A percentile compares a stretch with the other conserved stretches of the same genome.
Evolutionary conservation across 2,797 vertebrate genomes (phyloP).

Genomic region (Crenichthys baileyi): DNA sequence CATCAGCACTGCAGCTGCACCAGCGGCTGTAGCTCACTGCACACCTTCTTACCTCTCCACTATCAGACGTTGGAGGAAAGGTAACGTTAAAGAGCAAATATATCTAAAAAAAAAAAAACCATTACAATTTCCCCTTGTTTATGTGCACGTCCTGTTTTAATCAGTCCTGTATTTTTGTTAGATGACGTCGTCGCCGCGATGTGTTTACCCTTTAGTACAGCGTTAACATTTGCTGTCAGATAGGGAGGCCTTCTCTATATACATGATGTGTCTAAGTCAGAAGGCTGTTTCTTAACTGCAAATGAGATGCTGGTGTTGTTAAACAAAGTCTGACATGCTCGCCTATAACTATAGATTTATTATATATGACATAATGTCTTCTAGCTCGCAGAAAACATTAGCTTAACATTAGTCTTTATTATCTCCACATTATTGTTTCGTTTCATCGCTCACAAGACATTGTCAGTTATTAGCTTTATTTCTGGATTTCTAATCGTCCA

Average conservation of each 20-base stretch:
- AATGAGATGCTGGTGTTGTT: neutral
- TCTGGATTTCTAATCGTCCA: no score
- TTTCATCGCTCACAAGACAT: no score
- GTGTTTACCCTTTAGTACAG: slow-evolving; percentile 1
- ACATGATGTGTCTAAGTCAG: neutral
- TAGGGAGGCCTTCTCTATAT: slow-evolving; percentile 32
- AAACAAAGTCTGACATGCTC: neutral
- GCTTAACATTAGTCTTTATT: neutral
- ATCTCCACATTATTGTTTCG: no score
- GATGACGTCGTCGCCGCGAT: slow-evolving; percentile 4
- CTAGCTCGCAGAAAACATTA: slow-evolving; percentile 9
- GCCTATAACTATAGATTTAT: neutral
- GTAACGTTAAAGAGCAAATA: slow-evolving; percentile 50
- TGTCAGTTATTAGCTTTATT: neutral
- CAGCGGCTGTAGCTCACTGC: slow-evolving; percentile 51
- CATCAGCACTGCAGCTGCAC: slow-evolving; percentile 61
- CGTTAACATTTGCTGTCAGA: slow-evolving; percentile 20
- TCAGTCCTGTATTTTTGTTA: neutral
- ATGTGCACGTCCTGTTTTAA: neutral
- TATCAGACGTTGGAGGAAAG: slow-evolving; percentile 46
- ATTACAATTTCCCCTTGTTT: neutral
- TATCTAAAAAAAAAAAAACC: neutral
- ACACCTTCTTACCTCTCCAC: slow-evolving; percentile 38
- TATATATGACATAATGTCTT: neutral
- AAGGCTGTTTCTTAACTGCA: slow-evolving; percentile 2